phyloP scores from a whole-genome alignment of 2,113 vertebrate species.

The Ictalurus punctatus region DNA sequence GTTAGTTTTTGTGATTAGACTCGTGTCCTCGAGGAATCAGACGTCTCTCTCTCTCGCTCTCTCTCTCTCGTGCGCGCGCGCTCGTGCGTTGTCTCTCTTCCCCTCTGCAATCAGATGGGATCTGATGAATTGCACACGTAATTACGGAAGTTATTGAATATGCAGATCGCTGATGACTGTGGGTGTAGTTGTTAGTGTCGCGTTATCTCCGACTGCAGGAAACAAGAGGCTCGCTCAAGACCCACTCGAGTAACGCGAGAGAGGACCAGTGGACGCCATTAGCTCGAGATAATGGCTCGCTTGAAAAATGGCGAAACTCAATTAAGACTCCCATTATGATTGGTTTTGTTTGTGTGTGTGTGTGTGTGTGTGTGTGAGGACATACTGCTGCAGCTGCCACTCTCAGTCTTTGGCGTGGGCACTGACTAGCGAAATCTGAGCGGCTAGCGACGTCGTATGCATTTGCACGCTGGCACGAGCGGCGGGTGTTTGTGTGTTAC shows the following conservation, averaged over 20 bases:
- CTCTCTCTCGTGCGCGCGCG: not conserved
- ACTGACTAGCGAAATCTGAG: conserved; percentile 37
- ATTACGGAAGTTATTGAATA: conserved; percentile 83
- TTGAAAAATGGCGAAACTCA: conserved; percentile 64
- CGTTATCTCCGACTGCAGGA: conserved; percentile 74
- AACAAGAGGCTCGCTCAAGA: conserved; percentile 73
- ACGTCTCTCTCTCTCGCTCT: conserved; percentile 66
- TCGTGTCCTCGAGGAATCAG: conserved; percentile 79
- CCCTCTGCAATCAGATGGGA: conserved; percentile 78
- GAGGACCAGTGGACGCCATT: conserved; percentile 66
- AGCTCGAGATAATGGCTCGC: conserved; percentile 68
- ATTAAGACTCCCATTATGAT: conserved; percentile 68
- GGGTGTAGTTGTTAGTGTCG: conserved; percentile 70
- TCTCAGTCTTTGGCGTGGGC: conserved; percentile 34
- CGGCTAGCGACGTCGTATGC: conserved; percentile 19
- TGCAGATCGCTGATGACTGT: conserved; percentile 78
- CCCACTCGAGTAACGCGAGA: conserved; percentile 70
- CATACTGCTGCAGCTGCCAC: conserved; percentile 34
- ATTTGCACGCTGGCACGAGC: conserved; percentile 40
- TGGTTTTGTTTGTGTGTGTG: conserved; percentile 48
- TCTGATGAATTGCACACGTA: conserved; percentile 81
- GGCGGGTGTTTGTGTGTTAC: conserved; percentile 67
- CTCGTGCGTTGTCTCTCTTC: conserved; percentile 55
- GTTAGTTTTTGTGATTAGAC: conserved; percentile 81
- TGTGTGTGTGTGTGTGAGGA: conserved; percentile 16